A percentile compares a stretch with the other conserved stretches of the same genome.
These are phyloP conservation scores for Apeira syringaria DNA, from an alignment of 2,888 invertebrate genomes.

Conservation along the genomic window DNA sequence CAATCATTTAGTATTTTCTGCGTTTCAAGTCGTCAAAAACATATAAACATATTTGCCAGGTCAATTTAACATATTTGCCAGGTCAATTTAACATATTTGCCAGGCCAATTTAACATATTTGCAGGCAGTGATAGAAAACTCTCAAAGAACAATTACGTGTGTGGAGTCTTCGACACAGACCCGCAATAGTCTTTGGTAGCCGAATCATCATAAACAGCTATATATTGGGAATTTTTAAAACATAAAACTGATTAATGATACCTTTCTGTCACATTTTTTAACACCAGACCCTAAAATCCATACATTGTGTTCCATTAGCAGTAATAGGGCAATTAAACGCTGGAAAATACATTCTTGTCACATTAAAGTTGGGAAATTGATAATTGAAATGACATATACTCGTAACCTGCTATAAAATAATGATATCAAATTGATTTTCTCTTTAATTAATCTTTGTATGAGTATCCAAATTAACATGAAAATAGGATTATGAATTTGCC, in stretches of 20 bases:
- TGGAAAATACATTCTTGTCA: conserved; percentile 18
- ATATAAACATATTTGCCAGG: too few relatives aligned
- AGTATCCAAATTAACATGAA: conserved; percentile 28
- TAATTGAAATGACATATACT: conserved; percentile 29
- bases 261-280: conserved; percentile 9
- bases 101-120: too few relatives aligned
- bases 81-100: too few relatives aligned
- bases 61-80: too few relatives aligned
- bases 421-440: conserved; percentile 32
- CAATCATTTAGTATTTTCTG: too few relatives aligned
- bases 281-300: conserved; percentile 8
- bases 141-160: too few relatives aligned
- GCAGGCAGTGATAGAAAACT: too few relatives aligned
- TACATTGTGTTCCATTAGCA: conserved; percentile 7
- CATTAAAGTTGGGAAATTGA: conserved; percentile 26
- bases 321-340: conserved; percentile 17
- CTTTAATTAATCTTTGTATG: conserved; percentile 25
- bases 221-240: too few relatives aligned
- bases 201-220: too few relatives aligned
- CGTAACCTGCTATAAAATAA: conserved; percentile 29
- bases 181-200: too few relatives aligned
- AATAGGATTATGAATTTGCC: conserved; percentile 35
- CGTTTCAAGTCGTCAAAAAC: too few relatives aligned
- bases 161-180: too few relatives aligned
- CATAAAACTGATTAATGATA: background rate